Evolutionary conservation across 2,888 invertebrate species (phyloP).

Genomic region (Carabus problematicus): DNA sequence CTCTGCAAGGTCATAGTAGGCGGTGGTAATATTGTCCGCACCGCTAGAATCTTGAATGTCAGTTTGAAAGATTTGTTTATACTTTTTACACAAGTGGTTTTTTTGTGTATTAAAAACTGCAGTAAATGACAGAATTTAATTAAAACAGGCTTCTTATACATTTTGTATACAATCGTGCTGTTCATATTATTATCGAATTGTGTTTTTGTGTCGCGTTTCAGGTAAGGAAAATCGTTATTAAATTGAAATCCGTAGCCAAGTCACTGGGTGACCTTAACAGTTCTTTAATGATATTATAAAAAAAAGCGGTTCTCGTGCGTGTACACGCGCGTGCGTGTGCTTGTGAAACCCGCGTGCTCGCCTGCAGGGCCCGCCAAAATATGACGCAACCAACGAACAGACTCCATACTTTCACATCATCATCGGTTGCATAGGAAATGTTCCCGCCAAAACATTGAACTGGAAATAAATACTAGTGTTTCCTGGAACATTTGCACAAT

Average conservation of each 20-base stretch:
- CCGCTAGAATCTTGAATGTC: no score
- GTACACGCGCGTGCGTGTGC: constrained; percentile 1
- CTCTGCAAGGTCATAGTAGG: not conserved
- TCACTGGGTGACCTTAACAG: constrained; percentile 14
- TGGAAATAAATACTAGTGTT: not conserved
- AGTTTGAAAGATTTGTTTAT: no score
- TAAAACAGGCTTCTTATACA: no score
- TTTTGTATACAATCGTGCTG: no score
- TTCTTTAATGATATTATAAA: no score
- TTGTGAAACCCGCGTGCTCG: constrained; percentile 17
- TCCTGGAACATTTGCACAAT: not conserved
- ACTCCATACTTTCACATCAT: not conserved
- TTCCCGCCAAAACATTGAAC: not conserved
- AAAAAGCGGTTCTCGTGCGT: constrained; percentile 4
- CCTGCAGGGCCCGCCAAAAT: constrained; percentile 23
- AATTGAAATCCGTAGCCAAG: not conserved
- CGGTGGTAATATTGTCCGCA: no score
- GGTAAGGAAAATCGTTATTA: no score
- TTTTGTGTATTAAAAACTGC: no score
- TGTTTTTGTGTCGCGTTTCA: no score
- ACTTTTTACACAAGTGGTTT: no score
- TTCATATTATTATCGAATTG: no score
- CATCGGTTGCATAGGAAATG: not conserved
- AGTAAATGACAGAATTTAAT: no score
- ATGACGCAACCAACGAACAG: not conserved